Conservation (phyloP, 2,888 invertebrate genomes). For the Parapristionchus giblindavisi region DNA sequence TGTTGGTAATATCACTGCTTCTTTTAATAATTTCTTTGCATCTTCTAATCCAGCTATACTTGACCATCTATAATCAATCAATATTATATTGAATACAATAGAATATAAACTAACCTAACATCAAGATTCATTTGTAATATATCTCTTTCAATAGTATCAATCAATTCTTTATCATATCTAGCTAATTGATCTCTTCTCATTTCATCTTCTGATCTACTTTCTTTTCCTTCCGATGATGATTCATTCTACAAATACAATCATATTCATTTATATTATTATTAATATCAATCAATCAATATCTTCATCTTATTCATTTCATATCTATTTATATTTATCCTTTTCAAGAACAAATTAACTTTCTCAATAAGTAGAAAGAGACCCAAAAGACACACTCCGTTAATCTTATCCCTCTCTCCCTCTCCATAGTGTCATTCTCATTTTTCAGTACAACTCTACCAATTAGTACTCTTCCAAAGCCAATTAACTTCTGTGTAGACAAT, state of each 20-base stretch:
- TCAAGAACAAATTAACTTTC: no score
- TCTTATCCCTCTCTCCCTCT: no score
- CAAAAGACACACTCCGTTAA: no score
- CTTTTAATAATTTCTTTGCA: constrained; percentile 82
- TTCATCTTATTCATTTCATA: no score
- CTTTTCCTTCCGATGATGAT: background rate
- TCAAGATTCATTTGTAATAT: constrained; percentile 96
- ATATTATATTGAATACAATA: constrained; percentile 3
- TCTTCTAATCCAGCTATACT: constrained; percentile 72
- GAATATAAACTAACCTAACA: constrained; percentile 83
- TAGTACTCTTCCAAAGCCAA: no score
- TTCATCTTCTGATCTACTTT: constrained; percentile 20
- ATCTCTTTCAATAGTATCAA: constrained; percentile 91
- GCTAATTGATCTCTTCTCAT: constrained; percentile 66
- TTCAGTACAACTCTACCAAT: no score
- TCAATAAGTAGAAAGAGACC: no score
- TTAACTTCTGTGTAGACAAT: no score
- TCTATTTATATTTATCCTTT: no score
- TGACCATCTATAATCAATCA: constrained; percentile 19
- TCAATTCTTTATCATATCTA: constrained; percentile 87
- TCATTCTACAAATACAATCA: background rate
- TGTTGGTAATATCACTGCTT: constrained; percentile 95
- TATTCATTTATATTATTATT: background rate
- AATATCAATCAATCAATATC: no score
- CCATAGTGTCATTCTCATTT: no score